Evolutionary conservation across 2,113 vertebrate species (phyloP), one percentile per base, ranked within the genome.

Genomic region (Nansenia antarctica): DNA sequence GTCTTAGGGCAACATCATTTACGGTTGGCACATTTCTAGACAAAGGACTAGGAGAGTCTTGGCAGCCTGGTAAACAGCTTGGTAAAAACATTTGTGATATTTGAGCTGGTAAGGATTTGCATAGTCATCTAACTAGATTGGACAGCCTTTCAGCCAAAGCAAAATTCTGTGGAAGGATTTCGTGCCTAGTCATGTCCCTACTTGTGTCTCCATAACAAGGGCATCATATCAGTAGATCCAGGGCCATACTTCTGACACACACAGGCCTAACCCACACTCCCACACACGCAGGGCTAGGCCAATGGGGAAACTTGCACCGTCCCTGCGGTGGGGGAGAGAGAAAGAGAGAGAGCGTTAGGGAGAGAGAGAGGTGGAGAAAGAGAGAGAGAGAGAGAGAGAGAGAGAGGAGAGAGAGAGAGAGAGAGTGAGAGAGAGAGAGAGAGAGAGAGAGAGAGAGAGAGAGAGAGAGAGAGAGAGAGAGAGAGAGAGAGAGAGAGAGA

Each of bases 161-260:
- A 55, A 53, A n/a, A 20, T 45, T 14, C 42, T 49, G 14, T 30
- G 27, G 2, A 49, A 22, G 27, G 18, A 24, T 35, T 12, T 35
- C 12, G n/a, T 18, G 24, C 20, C 11, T 15, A 47, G 57, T 76
- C 85, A 18, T 79, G 88, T 81, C 67, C 62, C 29, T 60, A 34
- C 84, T 62, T 81, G 82, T 47, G 31, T 57, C 61, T 54, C 37
- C 12, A 29, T 29, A 34, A 57, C 62, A 29, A 27, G 37, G n/a
- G 26, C n/a, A n/a, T 54, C 20, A 61, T 53, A 39, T 37, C 26
- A 5, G 45, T 42, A n/a, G 22, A 52, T 52, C 32, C 52, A 8
- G 3, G n/a, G 20, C 67, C 73, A 74, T 75, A 58, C 63, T 58
- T 27, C 58, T 9, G 31, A 71, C 29, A 39, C 12, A 37, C 39